A percentile compares a stretch with the other conserved stretches of the same genome.
phyloP scores from a whole-genome alignment of 1,140 invertebrate species.

The Diorhabda sublineata region DNA sequence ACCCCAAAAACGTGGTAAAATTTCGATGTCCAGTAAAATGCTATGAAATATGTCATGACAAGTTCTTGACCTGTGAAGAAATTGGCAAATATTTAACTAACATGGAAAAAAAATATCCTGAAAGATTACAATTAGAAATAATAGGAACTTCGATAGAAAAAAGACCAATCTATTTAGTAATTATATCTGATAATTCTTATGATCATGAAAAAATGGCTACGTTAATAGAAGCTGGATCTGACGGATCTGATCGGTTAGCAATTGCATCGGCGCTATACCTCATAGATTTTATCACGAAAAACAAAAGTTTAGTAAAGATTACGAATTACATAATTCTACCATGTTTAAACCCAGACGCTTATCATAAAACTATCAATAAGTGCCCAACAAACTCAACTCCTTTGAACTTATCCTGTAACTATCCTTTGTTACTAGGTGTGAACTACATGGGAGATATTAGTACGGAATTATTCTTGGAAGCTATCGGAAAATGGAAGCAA shows the following conservation, averaged over 20 bases:
- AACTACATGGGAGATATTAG: constrained; percentile 16
- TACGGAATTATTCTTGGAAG: constrained; percentile 23
- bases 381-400: background rate
- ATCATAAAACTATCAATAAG: constrained; percentile 16
- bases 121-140: constrained; percentile 11
- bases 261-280: constrained; percentile 29
- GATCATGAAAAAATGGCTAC: constrained; percentile 20
- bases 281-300: constrained; percentile 28
- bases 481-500: constrained; percentile 29
- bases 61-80: constrained; percentile 29
- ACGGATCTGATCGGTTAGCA: constrained; percentile 26
- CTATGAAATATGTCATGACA: constrained; percentile 28
- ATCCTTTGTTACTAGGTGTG: constrained; percentile 24
- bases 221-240: constrained; percentile 31
- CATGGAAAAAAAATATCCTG: constrained; percentile 20
- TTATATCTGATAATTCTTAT: constrained; percentile 14
- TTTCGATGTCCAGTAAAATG: constrained; percentile 1
- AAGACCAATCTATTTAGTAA: constrained; percentile 28
- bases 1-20: background rate
- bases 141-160: constrained; percentile 26
- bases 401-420: constrained; percentile 24
- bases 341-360: constrained; percentile 34
- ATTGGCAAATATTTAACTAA: constrained; percentile 25
- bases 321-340: constrained; percentile 31
- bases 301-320: constrained; percentile 19